Percentiles rank a stretch among this genome's conserved stretches.
These are phyloP conservation scores for Oreochromis spilurus DNA, from an alignment of 2,113 vertebrate species.

Conservation along the genomic window DNA sequence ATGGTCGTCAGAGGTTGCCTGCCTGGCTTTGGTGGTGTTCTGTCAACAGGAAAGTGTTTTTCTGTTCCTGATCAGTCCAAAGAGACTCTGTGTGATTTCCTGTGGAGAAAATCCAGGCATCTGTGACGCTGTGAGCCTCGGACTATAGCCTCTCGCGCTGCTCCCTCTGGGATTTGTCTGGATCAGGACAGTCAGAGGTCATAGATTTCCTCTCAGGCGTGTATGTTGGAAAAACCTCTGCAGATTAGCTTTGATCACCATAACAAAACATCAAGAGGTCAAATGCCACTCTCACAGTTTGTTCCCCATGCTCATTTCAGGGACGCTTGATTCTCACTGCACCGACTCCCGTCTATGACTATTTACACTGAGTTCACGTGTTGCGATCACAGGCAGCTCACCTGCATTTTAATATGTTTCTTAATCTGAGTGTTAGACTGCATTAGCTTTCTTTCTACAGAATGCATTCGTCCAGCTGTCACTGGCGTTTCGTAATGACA, in stretches of 20 bases:
- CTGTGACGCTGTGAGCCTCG: constrained; percentile 39
- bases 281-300: constrained; percentile 26
- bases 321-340: background rate
- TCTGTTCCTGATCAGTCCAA: constrained; percentile 53
- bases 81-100: constrained; percentile 64
- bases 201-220: constrained; percentile 51
- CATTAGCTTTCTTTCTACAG: constrained; percentile 69
- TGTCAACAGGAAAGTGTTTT: constrained; percentile 57
- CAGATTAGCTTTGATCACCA: constrained; percentile 54
- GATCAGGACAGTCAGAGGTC: constrained; percentile 63
- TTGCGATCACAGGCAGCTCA: background rate
- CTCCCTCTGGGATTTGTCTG: constrained; percentile 58
- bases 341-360: background rate
- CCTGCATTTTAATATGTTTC: background rate
- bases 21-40: background rate
- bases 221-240: constrained; percentile 15
- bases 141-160: constrained; percentile 2
- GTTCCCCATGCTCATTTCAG: constrained; percentile 1
- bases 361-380: background rate
- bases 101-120: constrained; percentile 65
- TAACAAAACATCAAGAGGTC: constrained; percentile 30
- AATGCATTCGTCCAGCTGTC: constrained; percentile 97
- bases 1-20: background rate
- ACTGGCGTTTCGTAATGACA: constrained; percentile 98
- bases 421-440: constrained; percentile 13